Conservation (phyloP, 2,888 invertebrate species). For the Pristionchus arcanus region DNA sequence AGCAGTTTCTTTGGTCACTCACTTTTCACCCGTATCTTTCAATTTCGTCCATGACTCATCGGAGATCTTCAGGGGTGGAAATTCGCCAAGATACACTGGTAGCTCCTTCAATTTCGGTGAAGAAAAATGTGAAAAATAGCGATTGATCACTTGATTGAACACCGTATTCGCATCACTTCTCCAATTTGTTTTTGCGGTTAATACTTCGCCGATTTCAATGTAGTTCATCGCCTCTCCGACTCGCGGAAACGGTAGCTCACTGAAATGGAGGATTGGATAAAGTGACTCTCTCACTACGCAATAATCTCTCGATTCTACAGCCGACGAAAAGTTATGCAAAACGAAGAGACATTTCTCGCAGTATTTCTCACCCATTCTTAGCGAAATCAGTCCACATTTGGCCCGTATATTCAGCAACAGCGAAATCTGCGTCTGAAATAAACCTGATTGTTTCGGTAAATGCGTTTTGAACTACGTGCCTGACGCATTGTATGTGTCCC, state of each 20-base stretch:
- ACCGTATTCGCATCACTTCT: background rate
- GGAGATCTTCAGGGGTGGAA: background rate
- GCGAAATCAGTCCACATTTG: background rate
- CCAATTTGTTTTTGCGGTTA: background rate
- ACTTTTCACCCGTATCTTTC: background rate
- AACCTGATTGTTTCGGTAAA: no score
- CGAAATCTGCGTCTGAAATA: background rate
- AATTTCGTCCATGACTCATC: constrained; percentile 17
- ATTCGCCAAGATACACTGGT: constrained; percentile 1
- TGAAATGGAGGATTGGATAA: no score
- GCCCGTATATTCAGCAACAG: background rate
- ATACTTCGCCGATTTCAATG: background rate
- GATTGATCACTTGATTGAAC: background rate
- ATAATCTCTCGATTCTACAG: no score
- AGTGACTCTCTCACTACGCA: no score
- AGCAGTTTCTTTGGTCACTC: no score
- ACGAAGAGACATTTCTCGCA: no score
- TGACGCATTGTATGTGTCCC: background rate
- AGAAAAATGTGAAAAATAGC: no score
- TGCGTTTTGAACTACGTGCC: no score
- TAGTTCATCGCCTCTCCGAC: background rate
- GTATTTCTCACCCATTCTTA: background rate
- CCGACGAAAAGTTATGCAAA: no score
- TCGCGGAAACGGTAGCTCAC: background rate
- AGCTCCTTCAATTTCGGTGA: background rate